phyloP scores from a whole-genome alignment of 2,888 invertebrate species.

The Tetanocera ferruginea region DNA sequence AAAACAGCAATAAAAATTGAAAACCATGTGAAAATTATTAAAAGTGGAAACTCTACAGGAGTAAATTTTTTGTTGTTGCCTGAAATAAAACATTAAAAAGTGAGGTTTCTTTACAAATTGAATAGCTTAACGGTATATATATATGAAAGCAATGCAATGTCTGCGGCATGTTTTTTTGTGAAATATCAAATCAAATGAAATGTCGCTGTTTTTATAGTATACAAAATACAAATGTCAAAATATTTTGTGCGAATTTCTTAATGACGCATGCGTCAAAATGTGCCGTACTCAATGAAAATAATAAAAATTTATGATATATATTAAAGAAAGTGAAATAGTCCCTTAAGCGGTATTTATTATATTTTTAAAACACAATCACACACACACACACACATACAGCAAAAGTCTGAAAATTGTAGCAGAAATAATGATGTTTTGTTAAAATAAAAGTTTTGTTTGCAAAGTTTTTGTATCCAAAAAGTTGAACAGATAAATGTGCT shows the following conservation, averaged over 20 bases:
- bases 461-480: too few species aligned
- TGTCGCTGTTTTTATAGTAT: conserved; percentile 11
- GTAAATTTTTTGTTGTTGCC: neutral
- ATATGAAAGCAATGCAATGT: neutral
- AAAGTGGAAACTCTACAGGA: neutral
- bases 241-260: conserved; percentile 4
- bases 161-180: conserved; percentile 9
- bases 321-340: neutral
- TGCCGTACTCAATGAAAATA: conserved; percentile 13
- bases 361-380: too few species aligned
- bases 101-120: neutral
- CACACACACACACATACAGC: neutral
- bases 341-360: too few species aligned
- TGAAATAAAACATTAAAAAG: neutral
- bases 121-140: too few species aligned
- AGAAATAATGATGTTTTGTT: too few species aligned
- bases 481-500: too few species aligned
- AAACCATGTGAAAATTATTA: neutral
- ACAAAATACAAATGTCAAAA: conserved; percentile 31
- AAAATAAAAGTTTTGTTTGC: too few species aligned
- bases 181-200: too few species aligned
- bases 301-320: conserved; percentile 3
- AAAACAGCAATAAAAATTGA: conserved; percentile 4
- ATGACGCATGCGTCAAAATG: conserved; percentile 33
- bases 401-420: neutral